phyloP scores from a whole-genome alignment of 2,113 vertebrate genomes.

The Lophura nycthemera region DNA sequence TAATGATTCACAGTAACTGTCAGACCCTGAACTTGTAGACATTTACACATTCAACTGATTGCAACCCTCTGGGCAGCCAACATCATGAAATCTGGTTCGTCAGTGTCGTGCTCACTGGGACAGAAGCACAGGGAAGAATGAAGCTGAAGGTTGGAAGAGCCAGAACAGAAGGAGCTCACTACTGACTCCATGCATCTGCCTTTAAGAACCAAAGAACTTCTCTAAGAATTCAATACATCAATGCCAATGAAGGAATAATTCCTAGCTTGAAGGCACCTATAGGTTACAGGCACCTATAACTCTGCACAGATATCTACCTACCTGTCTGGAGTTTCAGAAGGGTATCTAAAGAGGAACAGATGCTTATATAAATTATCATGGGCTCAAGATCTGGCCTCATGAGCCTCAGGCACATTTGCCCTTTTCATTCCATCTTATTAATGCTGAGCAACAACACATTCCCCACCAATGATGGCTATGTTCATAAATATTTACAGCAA shows the following conservation, averaged over 20 bases:
- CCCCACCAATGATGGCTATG: constrained; percentile 45
- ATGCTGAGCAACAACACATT: background rate
- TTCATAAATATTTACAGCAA: constrained; percentile 78
- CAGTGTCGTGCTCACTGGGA: background rate
- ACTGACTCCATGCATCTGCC: background rate
- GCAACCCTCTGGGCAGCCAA: background rate
- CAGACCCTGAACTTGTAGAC: background rate
- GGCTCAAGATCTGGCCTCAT: background rate
- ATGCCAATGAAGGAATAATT: background rate
- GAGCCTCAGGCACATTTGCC: background rate
- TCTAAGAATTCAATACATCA: background rate
- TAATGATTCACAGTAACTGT: background rate
- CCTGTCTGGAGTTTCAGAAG: background rate
- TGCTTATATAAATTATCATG: background rate
- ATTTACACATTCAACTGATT: background rate
- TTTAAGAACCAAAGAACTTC: background rate
- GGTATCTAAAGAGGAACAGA: background rate
- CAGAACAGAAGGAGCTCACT: background rate
- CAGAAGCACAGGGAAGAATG: background rate
- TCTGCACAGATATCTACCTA: background rate
- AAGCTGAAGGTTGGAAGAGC: background rate
- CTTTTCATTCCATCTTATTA: constrained; percentile 10
- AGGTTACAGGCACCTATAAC: background rate
- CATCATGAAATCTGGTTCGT: fast-evolving
- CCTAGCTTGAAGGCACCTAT: background rate